phyloP scores from a whole-genome alignment of 2,113 vertebrate species.

The Gulo gulo region DNA sequence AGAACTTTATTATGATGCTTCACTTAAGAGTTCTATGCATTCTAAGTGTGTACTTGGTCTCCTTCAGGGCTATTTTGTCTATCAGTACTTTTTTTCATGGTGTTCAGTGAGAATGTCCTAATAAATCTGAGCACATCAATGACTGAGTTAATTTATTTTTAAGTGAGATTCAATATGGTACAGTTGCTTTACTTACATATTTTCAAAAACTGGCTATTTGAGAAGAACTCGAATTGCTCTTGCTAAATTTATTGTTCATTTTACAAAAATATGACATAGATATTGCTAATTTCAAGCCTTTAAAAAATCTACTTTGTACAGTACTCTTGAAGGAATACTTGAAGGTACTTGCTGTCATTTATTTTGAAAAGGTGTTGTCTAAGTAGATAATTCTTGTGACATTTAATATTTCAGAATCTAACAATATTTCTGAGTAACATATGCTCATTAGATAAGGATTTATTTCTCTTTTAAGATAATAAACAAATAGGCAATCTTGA shows the following conservation, averaged over 20 bases:
- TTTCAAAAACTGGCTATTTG: neutral
- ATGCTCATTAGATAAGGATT: neutral
- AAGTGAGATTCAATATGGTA: neutral
- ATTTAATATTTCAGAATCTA: neutral
- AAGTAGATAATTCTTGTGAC: neutral
- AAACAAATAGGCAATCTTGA: neutral
- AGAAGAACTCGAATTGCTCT: neutral
- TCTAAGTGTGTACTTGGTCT: neutral
- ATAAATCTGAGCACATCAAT: neutral
- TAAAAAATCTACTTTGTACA: neutral
- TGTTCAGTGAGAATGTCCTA: neutral
- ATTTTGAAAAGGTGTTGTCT: neutral
- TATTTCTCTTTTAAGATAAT: constrained; percentile 6
- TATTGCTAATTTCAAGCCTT: neutral
- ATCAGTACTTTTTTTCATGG: neutral
- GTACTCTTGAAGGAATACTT: neutral
- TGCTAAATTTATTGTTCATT: constrained; percentile 11
- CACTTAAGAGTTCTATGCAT: neutral
- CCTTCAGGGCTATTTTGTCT: neutral
- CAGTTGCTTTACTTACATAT: neutral
- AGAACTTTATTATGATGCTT: neutral
- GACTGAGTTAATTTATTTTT: neutral
- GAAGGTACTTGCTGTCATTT: neutral
- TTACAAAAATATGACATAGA: neutral
- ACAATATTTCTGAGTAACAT: neutral